Evolutionary conservation across 2,797 vertebrate species (phyloP).

Genomic region (Acestrorhynchus altus): DNA sequence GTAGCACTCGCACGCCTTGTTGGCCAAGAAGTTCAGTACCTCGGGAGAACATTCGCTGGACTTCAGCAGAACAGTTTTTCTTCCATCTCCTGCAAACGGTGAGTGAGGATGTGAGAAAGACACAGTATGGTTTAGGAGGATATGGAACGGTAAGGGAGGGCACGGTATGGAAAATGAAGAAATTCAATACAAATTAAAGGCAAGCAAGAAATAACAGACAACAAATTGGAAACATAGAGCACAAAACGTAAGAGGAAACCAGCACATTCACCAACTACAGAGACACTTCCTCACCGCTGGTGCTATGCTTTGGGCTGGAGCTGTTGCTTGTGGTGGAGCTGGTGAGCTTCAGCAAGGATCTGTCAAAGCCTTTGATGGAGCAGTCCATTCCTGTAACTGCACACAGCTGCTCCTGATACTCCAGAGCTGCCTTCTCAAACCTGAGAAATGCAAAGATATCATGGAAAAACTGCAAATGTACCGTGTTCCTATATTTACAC

Average conservation of each 20-base stretch:
- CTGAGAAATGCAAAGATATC: conserved; percentile 67
- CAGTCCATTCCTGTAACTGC: conserved; percentile 93
- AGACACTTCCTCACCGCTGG: conserved; percentile 80
- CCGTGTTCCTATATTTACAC: neutral
- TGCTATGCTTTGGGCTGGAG: conserved; percentile 90
- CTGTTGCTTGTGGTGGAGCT: conserved; percentile 79
- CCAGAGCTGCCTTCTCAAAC: conserved; percentile 94
- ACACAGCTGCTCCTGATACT: conserved; percentile 96
- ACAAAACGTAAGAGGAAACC: neutral
- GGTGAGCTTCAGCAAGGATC: conserved; percentile 85
- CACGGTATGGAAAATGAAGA: neutral
- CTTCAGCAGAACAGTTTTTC: conserved; percentile 93
- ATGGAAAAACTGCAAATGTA: neutral
- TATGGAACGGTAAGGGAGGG: neutral
- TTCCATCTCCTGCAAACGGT: conserved; percentile 81
- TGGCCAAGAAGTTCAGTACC: conserved; percentile 93
- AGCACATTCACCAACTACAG: too few relatives aligned
- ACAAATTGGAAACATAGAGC: neutral
- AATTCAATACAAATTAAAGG: neutral
- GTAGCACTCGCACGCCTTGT: conserved; percentile 96
- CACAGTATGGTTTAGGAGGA: neutral
- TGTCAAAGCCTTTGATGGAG: conserved; percentile 87
- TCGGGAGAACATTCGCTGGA: conserved; percentile 90
- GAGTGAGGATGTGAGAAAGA: neutral
- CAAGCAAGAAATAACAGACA: too few relatives aligned